Conservation (phyloP, 1,140 invertebrate species). For the Meloidogyne hapla region DNA sequence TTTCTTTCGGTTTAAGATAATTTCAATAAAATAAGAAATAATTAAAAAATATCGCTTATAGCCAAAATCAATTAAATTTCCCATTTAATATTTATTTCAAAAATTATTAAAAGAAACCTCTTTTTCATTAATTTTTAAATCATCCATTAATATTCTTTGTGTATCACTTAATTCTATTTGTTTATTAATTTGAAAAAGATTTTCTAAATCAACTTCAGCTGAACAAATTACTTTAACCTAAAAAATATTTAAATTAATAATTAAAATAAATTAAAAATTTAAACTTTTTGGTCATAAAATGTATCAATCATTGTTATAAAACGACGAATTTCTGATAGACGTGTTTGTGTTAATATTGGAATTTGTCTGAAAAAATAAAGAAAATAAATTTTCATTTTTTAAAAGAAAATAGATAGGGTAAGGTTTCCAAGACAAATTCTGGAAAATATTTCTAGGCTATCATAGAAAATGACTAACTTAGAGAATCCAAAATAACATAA, state of each 20-base stretch:
- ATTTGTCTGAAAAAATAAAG: conserved; percentile 74
- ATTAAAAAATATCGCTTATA: no score
- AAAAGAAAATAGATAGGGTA: no score
- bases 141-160: conserved; percentile 85
- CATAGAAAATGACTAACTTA: no score
- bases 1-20: no score
- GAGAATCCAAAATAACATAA: no score
- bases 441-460: no score
- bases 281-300: conserved; percentile 87
- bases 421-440: no score
- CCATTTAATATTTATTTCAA: no score
- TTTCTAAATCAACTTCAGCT: conserved; percentile 74
- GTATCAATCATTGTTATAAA: conserved; percentile 97
- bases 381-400: no score
- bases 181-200: conserved; percentile 73
- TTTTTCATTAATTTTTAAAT: conserved; percentile 74
- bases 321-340: conserved; percentile 80
- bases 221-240: conserved; percentile 78
- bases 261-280: conserved; percentile 10
- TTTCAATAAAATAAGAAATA: no score
- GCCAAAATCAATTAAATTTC: no score
- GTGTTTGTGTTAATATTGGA: conserved; percentile 74
- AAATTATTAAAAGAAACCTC: no score
- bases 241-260: conserved; percentile 48
- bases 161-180: conserved; percentile 71